Evolutionary conservation across 2,888 invertebrate species (phyloP), one percentile per base, ranked within the genome.

Genomic region (Papilio elwesi): DNA sequence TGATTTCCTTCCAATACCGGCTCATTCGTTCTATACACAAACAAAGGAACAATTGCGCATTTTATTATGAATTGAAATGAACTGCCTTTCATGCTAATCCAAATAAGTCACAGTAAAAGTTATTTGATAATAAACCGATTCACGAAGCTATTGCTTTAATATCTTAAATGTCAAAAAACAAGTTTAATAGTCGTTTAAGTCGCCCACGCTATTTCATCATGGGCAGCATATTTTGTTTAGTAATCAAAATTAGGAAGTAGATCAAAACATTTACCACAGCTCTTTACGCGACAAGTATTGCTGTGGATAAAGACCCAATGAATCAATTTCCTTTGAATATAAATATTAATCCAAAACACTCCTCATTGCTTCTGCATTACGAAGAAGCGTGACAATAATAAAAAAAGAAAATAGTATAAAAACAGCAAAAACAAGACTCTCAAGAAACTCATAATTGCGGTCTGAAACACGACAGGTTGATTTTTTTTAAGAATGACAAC

Each of bases 311-410:
- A 65, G 59, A 68, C 63, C 49, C 62, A 67, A 16, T 57, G 36
- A 65, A 43, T 68, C 66, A 71, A 64, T 74, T 62, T 63, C 59
- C 69, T 72, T 74, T 49, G 57, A 71, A 55, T 59, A 53, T 55
- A 26, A 51, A 49, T 53, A 51, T 38, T 67, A 43, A 63, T 67
- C 15, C 26, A 69, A 73, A 72, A 74, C 67, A 75, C 64, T 73
- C 76, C 82, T 86, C 92, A 92, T 93, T 93, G 93, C 93, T 91
- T 90, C 93, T 93, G 93, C 93, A 92, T 89, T 79, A 78, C 80
- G 78, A 89, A 87, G 88, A 90, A 91, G 90, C 90, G 82, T 70
- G 78, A 79, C 76, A 74, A 74, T 72, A 75, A 75, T 74, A 66
- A 75, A 64, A 66, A 70, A 76, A 74, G 74, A 76, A 78, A 80